Evolutionary conservation across 2,113 vertebrate genomes (phyloP), one percentile per base, ranked within the genome.

Genomic region (Tupaia tana): DNA sequence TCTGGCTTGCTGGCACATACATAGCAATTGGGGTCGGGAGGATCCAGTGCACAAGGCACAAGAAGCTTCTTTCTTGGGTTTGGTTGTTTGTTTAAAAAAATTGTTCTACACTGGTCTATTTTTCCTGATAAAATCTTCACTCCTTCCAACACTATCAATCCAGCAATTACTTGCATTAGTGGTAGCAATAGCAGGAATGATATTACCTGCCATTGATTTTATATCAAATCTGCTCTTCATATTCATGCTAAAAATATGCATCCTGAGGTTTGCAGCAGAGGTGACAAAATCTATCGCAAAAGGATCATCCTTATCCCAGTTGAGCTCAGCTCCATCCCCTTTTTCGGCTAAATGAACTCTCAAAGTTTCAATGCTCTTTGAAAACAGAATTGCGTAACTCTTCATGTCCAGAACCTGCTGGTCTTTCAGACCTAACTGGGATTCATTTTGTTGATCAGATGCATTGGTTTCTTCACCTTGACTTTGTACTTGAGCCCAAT

Each of bases 171-270:
- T 99, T 0, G 99, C 99, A 70, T 99, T 99, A 93, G 99, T 99
- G n/a, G 99, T 99, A 43, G 99, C 99, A 52, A 99, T 99, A 64
- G 99, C 99, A 85, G 99, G 99, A 96, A 99, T 99, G 93, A 99
- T 99, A 97, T 99, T 99, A 25, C 99, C 99, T 19, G 99, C 99
- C 99, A 99, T 99, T 82, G 99, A 99, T 97, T 99, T 99, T 52
- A 99, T 99, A 96, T 99, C 99, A 95, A 99, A 99, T 98, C 98
- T 99, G 97, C 99, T 99, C 98, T 99, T 99, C 99, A 99, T 99
- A 97, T 98, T 99, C 99, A 99, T 99, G 98, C 99, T 99, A 97
- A 99, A 99, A 98, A 99, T 99, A 96, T 99, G 98, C 99, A 99
- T 99, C 82, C 99, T 99, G 78, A 99, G 98, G 98, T 99, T 99